Percentiles rank a stretch among this genome's conserved stretches.
Conservation (phyloP, 2,797 vertebrate genomes). For the Scyliorhinus canicula region DNA sequence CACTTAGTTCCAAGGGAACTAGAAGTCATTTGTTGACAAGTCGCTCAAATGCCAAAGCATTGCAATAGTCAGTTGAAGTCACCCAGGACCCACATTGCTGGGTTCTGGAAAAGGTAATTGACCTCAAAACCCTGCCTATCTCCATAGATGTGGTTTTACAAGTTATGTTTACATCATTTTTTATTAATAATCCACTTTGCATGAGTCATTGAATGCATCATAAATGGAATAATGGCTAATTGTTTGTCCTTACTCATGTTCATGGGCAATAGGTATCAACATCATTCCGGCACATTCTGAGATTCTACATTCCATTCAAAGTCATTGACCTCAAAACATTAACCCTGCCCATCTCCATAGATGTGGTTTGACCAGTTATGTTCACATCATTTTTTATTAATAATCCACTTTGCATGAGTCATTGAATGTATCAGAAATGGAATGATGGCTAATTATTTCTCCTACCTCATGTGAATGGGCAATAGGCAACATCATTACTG, state of each 20-base stretch:
- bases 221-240: background rate
- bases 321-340: too few species aligned
- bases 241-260: background rate
- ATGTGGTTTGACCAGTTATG: background rate
- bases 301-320: background rate
- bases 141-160: background rate
- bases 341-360: background rate
- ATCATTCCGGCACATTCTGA: background rate
- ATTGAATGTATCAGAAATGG: background rate
- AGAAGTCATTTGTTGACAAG: background rate
- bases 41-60: background rate
- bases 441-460: background rate
- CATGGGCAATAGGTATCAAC: background rate
- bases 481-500: background rate
- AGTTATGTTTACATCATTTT: background rate
- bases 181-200: background rate
- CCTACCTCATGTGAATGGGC: background rate
- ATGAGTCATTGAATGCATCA: background rate
- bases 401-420: background rate
- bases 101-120: background rate
- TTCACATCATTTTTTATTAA: too few species aligned
- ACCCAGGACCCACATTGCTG: background rate
- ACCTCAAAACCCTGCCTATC: background rate
- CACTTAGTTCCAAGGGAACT: background rate
- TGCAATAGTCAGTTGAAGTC: background rate